These are phyloP conservation scores for Philopedon plagiatum DNA, from an alignment of 2,888 invertebrate species.

Conservation along the genomic window DNA sequence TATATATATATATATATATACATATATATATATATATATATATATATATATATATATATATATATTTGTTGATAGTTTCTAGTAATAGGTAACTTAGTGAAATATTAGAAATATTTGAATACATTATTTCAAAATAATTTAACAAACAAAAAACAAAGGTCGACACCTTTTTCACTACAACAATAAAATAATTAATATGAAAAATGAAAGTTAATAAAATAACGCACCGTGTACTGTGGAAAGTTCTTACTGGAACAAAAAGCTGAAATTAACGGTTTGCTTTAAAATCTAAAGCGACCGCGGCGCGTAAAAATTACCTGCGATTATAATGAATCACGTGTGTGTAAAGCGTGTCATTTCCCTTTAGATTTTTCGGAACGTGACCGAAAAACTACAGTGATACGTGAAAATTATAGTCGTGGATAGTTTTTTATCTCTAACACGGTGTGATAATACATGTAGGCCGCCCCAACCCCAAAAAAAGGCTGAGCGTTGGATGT, in stretches of 20 bases:
- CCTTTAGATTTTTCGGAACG: slow-evolving; percentile 32
- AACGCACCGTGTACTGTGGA: slow-evolving; percentile 5
- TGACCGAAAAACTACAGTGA: slow-evolving; percentile 22
- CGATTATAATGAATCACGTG: slow-evolving; percentile 34
- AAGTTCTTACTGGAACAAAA: slow-evolving; percentile 24
- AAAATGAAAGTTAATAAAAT: slow-evolving; percentile 30
- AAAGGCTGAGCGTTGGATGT: too few relatives aligned
- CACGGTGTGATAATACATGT: too few relatives aligned
- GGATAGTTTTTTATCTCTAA: too few relatives aligned
- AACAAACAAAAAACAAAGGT: background rate
- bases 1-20: slow-evolving; percentile 13
- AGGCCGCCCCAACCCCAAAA: too few relatives aligned
- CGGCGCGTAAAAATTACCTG: slow-evolving; percentile 5
- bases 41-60: too few relatives aligned
- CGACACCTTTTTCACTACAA: background rate
- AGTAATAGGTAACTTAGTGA: too few relatives aligned
- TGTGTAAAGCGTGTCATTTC: slow-evolving; percentile 30
- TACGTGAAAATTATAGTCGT: background rate
- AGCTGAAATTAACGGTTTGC: slow-evolving; percentile 6
- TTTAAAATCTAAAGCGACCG: slow-evolving; percentile 17
- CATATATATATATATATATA: background rate
- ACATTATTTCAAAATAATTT: too few relatives aligned
- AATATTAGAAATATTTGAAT: too few relatives aligned
- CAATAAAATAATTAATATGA: slow-evolving; percentile 4
- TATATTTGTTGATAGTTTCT: too few relatives aligned